These are phyloP conservation scores for Nesospiza acunhae DNA, from an alignment of 2,113 vertebrate species.

Conservation along the genomic window DNA sequence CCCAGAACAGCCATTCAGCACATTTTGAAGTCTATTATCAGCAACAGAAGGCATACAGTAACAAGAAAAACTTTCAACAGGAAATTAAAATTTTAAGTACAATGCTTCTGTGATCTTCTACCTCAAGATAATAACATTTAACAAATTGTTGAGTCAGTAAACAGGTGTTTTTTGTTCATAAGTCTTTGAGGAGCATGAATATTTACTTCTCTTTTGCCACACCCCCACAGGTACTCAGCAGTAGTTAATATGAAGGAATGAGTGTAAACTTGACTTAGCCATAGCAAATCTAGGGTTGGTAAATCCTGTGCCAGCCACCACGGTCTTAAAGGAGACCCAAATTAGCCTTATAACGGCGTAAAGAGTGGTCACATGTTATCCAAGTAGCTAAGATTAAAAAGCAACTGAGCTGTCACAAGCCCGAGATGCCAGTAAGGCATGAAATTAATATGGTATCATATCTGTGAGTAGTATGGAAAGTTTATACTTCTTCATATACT, in stretches of 20 bases:
- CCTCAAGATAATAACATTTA: not conserved
- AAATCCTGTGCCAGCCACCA: no score
- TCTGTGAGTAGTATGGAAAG: not conserved
- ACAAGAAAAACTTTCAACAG: not conserved
- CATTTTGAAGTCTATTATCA: not conserved
- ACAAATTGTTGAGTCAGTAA: not conserved
- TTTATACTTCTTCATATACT: not conserved
- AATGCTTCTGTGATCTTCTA: not conserved
- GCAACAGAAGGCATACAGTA: fast-evolving
- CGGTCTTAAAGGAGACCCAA: no score
- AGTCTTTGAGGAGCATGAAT: not conserved
- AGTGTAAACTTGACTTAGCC: no score
- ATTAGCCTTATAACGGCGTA: no score
- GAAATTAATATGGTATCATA: not conserved
- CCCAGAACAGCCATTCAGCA: not conserved
- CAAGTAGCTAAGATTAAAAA: no score
- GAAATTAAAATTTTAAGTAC: not conserved
- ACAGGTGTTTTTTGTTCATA: not conserved
- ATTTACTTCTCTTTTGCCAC: not conserved
- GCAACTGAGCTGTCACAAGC: no score
- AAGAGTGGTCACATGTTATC: no score
- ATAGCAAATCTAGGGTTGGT: no score
- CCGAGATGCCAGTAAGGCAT: not conserved
- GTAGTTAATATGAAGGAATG: no score
- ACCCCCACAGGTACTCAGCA: no score